Evolutionary conservation across 2,113 vertebrate genomes (phyloP), one percentile per base, ranked within the genome.

Genomic region (Lophura nycthemera): DNA sequence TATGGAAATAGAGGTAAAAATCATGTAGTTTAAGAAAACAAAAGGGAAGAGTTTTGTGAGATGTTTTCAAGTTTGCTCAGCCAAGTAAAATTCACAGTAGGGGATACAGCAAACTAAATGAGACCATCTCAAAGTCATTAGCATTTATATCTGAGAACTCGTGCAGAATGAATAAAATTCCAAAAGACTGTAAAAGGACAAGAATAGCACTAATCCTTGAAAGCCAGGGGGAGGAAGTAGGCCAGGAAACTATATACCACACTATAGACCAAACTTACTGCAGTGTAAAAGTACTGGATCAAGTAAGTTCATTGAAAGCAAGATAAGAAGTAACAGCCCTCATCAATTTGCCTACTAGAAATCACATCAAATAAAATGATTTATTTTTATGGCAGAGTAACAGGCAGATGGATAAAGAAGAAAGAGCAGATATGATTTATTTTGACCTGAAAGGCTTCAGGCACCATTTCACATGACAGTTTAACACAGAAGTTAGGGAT

Each of bases 31-130:
- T 21, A 72, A 87, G 30, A 60, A 25, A 86, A 90, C 67, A 83
- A 86, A 42, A 73, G 18, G 20, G 10, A 70, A 76, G 50, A 86
- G 32, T 70, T 74, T 94, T n/a, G 52, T 77, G 75, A 83, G 64
- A 80, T 1, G 1, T 86, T 95, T 94, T 94, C n/a, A 90, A 50
- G 89, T 64, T 76, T 87, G 13, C 56, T 94, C 90, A 80, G 36
- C 75, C 79, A 92, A 89, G 50, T 74, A 76, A 89, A 91, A 95
- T 88, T 88, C 90, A 48, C 87, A 88, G 93, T 59, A 89, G 88
- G 89, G 83, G 24, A 63, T 73, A 42, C 67, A 83, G 60, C n/a
- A 88, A 83, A 76, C 71, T 91, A 92, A 95, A 85, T 63, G 30
- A 66, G 45, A 88, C 75, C 48, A 89, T 92, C 85, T 91, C 91